Base-by-base conservation (phyloP, 2,888 invertebrate genomes). In the Branchellion lobata region DNA sequence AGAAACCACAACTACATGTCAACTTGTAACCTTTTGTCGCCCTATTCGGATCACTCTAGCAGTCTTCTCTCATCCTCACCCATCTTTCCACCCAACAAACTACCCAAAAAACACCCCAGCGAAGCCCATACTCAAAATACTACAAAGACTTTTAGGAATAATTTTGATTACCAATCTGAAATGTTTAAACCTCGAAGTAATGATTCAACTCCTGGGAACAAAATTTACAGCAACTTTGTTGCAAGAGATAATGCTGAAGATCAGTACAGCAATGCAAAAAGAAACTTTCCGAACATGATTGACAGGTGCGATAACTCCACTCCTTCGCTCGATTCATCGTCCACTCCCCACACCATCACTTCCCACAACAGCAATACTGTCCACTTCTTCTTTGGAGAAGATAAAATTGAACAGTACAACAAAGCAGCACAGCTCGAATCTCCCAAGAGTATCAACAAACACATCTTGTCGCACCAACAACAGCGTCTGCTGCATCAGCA, bases 341-440 rank as follows among this genome's bases (percentile, higher is more conserved):
- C 61, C 24, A 18, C 61, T 57, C 61, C 61, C n/a, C 61, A 57
- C 24, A 57, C 61, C 21, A 57, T 57, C 21, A 57, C 61, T n/a
- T 57, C 61, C 24, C 24, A 24, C 24, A 57, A 57, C 24, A 57
- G 61, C 24, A 57, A 57, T 24, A 75, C 24, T 53, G 75, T 75
- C 1, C 29, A 75, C 18, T 75, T 77, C 33, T 65, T 34, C 77
- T 65, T 77, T 65, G 65, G 65, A 53, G 65, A 77, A 24, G 65
- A 77, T 57, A 57, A 65, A 65, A 2, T 77, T 18, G 36, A 57
- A 57, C 5, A 57, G 5, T 18, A 8, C 3, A 57, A 57, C 3
- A 57, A 57, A n/a, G n/a, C 21, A n/a, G 3, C 11, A 14, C n/a
- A 40, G 14, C 40, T 24, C 5, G 24, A 57, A 71, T 31, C 71